phyloP scores from a whole-genome alignment of 2,888 invertebrate species.

The Ennomos fuscantarius region DNA sequence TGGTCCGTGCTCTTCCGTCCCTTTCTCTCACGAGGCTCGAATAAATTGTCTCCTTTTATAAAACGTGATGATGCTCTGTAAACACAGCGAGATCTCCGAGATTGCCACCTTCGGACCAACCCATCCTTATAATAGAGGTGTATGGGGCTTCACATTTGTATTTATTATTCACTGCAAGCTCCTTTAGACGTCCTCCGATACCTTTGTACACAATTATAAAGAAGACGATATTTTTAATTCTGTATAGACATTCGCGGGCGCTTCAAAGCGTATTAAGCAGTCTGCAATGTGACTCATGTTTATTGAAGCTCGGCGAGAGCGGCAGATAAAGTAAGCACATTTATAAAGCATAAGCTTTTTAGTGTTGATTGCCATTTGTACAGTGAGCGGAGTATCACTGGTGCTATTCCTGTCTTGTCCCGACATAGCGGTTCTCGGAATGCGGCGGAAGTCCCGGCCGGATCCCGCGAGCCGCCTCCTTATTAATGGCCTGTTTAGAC shows the following conservation, averaged over 20 bases:
- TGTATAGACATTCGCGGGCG: slow-evolving; percentile 34
- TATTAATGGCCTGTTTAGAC: slow-evolving; percentile 84
- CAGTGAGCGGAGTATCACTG: slow-evolving; percentile 55
- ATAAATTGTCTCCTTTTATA: slow-evolving; percentile 62
- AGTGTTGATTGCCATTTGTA: slow-evolving; percentile 64
- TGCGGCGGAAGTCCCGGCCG: slow-evolving; percentile 77
- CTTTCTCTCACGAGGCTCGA: slow-evolving; percentile 55
- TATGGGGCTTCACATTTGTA: slow-evolving; percentile 52
- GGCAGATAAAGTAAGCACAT: slow-evolving; percentile 35
- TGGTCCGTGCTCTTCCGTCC: slow-evolving; percentile 62
- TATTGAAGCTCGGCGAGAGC: slow-evolving; percentile 32
- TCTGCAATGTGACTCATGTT: slow-evolving; percentile 35
- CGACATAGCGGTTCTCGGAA: slow-evolving; percentile 77
- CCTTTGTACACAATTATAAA: slow-evolving; percentile 44
- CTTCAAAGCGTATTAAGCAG: slow-evolving; percentile 28
- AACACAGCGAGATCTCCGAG: slow-evolving; percentile 52
- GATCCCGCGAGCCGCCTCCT: slow-evolving; percentile 76
- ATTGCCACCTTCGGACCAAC: slow-evolving; percentile 65
- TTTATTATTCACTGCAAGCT: slow-evolving; percentile 54
- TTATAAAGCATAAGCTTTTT: slow-evolving; percentile 37
- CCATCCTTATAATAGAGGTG: slow-evolving; percentile 60
- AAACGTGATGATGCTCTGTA: slow-evolving; percentile 66
- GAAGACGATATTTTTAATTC: slow-evolving; percentile 33
- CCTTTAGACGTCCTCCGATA: slow-evolving; percentile 48
- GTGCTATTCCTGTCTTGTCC: slow-evolving; percentile 81